phyloP scores from a whole-genome alignment of 1,140 invertebrate genomes.

The Pseudomyrmex sp. region DNA sequence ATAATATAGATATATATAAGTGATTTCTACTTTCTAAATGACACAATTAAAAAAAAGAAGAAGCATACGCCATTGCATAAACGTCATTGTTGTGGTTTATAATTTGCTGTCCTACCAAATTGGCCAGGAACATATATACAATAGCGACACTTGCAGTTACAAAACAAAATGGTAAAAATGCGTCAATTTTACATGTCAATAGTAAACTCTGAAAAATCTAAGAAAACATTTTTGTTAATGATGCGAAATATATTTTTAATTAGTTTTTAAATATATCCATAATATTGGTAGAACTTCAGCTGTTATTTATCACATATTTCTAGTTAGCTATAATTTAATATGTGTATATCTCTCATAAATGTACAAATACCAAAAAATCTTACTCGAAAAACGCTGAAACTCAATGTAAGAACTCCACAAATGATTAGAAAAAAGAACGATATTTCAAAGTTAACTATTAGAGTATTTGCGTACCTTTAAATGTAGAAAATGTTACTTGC shows the following conservation, averaged over 20 bases:
- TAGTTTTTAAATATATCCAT: no score
- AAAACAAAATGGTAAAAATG: not conserved
- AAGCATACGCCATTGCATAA: not conserved
- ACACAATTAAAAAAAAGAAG: no score
- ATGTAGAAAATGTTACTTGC: no score
- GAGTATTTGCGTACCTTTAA: not conserved
- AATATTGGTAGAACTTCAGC: no score
- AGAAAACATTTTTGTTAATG: no score
- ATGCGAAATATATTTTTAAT: no score
- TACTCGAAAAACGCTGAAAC: conserved; percentile 6
- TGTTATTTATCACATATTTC: not conserved
- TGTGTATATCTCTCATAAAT: no score
- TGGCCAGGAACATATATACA: not conserved
- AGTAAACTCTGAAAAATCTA: not conserved
- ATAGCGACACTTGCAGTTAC: not conserved
- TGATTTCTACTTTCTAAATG: no score
- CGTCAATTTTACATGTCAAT: not conserved
- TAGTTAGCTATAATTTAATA: not conserved
- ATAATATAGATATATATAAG: no score
- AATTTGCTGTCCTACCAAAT: not conserved
- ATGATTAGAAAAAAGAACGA: not conserved
- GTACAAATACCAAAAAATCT: not conserved
- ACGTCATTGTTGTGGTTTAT: not conserved
- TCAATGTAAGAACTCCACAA: not conserved
- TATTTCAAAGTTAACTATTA: conserved; percentile 3